These are phyloP conservation scores for Notospermus geniculatus DNA, from an alignment of 1,140 invertebrate genomes.

Conservation along the genomic window DNA sequence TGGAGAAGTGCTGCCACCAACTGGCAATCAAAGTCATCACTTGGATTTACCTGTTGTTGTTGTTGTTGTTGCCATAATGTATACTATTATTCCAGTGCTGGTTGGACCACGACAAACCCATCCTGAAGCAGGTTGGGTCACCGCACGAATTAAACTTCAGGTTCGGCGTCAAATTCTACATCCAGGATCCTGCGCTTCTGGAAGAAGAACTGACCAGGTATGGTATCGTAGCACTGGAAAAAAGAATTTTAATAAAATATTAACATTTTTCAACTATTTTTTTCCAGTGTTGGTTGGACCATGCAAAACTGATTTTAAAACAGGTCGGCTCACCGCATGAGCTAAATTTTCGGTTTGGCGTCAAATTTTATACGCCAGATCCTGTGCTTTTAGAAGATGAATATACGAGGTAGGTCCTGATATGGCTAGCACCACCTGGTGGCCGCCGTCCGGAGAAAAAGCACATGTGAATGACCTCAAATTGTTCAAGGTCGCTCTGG, in stretches of 20 bases:
- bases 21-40: too few relatives aligned
- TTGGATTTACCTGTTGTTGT: too few relatives aligned
- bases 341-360: conserved; percentile 59
- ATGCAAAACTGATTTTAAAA: conserved; percentile 92
- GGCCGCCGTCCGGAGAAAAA: too few relatives aligned
- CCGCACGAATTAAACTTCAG: conserved; percentile 55
- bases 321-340: conserved; percentile 79
- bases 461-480: too few relatives aligned
- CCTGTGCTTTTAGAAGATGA: conserved; percentile 97
- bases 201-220: conserved; percentile 96
- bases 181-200: conserved; percentile 92
- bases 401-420: conserved; percentile 72
- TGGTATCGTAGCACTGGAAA: neutral
- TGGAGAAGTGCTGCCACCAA: too few relatives aligned
- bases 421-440: too few relatives aligned
- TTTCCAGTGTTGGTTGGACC: conserved; percentile 90
- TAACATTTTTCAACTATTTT: too few relatives aligned
- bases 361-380: conserved; percentile 99
- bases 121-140: conserved; percentile 91
- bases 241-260: too few relatives aligned
- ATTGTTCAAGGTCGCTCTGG: too few relatives aligned
- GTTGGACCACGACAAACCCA: conserved; percentile 95
- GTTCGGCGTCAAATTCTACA: conserved; percentile 93
- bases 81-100: conserved; percentile 70
- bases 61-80: too few relatives aligned